phyloP scores from a whole-genome alignment of 2,797 vertebrate species.

The Limnodromus scolopaceus region DNA sequence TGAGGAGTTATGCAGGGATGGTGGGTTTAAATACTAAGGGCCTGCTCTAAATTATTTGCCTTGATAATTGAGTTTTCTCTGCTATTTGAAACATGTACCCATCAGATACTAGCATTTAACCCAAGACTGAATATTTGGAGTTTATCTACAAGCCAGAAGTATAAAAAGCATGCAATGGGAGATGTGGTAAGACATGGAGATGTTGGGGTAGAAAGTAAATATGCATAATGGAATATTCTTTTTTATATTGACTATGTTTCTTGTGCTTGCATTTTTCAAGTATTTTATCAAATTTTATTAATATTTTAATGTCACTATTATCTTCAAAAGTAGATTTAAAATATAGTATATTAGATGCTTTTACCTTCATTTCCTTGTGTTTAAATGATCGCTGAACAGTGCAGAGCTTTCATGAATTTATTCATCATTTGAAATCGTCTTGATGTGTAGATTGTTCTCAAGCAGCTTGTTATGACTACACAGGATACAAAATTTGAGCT shows the following conservation, averaged over 20 bases:
- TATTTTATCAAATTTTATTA: neutral
- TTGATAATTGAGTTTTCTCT: neutral
- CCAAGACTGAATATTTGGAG: neutral
- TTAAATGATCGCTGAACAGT: neutral
- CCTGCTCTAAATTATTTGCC: neutral
- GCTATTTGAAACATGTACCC: neutral
- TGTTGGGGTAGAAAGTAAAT: neutral
- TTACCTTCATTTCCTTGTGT: neutral
- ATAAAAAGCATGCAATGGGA: neutral
- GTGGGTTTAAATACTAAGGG: neutral
- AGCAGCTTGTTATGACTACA: neutral
- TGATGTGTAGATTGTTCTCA: conserved; percentile 1
- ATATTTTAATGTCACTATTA: neutral
- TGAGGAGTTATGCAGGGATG: neutral
- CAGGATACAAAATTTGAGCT: neutral
- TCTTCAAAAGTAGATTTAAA: neutral
- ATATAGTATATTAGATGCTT: neutral
- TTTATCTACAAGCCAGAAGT: neutral
- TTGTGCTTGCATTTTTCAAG: neutral
- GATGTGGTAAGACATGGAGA: neutral
- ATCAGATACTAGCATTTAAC: neutral
- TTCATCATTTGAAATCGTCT: neutral
- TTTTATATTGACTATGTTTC: neutral
- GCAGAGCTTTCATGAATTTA: neutral
- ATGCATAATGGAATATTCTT: neutral